Conservation (phyloP, 2,888 invertebrate genomes). For the Drosophila tanythrix region DNA sequence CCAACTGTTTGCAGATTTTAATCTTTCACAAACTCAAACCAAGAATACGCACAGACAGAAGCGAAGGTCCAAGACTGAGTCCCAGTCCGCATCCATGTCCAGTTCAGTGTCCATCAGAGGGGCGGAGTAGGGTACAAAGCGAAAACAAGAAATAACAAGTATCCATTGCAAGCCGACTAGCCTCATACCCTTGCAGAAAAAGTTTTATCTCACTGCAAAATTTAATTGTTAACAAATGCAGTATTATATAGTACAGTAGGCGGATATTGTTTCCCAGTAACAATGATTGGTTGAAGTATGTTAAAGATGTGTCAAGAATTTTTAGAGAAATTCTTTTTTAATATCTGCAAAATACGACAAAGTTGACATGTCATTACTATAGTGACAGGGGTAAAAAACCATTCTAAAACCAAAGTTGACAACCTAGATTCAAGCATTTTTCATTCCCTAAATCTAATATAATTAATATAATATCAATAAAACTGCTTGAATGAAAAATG, state of each 20-base stretch:
- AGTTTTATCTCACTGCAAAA: not conserved
- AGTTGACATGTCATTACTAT: not conserved
- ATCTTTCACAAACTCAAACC: conserved; percentile 73
- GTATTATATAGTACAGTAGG: too few relatives aligned
- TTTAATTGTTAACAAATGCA: not conserved
- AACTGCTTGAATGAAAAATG: too few relatives aligned
- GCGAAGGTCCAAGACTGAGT: conserved; percentile 16
- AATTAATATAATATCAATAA: too few relatives aligned
- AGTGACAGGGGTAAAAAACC: not conserved
- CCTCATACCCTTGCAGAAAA: not conserved
- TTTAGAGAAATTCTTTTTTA: not conserved
- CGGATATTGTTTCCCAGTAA: not conserved
- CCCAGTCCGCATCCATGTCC: conserved; percentile 38
- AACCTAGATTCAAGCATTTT: too few relatives aligned
- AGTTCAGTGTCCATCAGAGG: conserved; percentile 60
- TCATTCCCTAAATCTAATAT: too few relatives aligned
- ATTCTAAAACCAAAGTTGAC: too few relatives aligned
- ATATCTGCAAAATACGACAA: not conserved
- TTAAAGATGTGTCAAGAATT: not conserved
- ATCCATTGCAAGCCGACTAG: not conserved
- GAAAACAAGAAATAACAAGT: conserved; percentile 9
- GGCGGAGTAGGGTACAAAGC: conserved; percentile 31
- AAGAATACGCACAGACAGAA: conserved; percentile 41
- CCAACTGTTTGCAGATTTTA: conserved; percentile 82
- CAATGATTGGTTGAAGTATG: not conserved